Conservation (phyloP, 2,113 vertebrate genomes). For the Limnothrissa miodon region DNA sequence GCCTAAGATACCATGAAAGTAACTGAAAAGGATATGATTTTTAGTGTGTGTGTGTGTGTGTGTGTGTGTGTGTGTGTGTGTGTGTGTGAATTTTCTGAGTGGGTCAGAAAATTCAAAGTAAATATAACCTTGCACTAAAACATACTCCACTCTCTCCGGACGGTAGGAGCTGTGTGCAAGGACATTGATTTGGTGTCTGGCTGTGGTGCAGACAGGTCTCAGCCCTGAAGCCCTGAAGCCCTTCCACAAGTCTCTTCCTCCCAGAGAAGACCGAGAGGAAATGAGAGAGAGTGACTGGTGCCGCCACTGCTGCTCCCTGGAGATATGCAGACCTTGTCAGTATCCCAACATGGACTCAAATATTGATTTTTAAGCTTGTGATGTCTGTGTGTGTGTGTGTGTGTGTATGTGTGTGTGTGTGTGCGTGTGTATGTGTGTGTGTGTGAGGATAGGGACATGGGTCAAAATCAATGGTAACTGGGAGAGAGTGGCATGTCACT, state of each 20-base stretch:
- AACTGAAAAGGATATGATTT: not conserved
- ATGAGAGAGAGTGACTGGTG: conserved; percentile 16
- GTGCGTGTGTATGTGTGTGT: conserved; percentile 11
- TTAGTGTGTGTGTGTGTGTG: not conserved
- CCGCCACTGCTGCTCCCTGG: conserved; percentile 39
- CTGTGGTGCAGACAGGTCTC: conserved; percentile 19
- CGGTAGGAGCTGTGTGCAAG: conserved; percentile 43
- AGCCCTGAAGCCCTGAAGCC: not conserved
- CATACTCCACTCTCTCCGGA: conserved; percentile 22
- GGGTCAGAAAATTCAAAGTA: conserved; percentile 27
- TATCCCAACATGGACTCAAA: conserved; percentile 51
- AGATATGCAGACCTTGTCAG: conserved; percentile 41
- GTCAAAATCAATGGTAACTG: not conserved
- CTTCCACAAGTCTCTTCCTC: not conserved
- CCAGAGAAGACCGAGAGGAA: not conserved
- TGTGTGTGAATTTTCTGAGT: not conserved
- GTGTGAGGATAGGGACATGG: not conserved
- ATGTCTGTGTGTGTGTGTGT: conserved; percentile 39
- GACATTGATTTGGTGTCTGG: conserved; percentile 60
- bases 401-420: conserved; percentile 23
- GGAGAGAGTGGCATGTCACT: not conserved
- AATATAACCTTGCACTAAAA: conserved; percentile 36
- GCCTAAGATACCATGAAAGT: too few species aligned
- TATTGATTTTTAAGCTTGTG: conserved; percentile 59
- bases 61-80: not conserved